phyloP scores from a whole-genome alignment of 2,113 vertebrate species.

The Rhizomys pruinosus region DNA sequence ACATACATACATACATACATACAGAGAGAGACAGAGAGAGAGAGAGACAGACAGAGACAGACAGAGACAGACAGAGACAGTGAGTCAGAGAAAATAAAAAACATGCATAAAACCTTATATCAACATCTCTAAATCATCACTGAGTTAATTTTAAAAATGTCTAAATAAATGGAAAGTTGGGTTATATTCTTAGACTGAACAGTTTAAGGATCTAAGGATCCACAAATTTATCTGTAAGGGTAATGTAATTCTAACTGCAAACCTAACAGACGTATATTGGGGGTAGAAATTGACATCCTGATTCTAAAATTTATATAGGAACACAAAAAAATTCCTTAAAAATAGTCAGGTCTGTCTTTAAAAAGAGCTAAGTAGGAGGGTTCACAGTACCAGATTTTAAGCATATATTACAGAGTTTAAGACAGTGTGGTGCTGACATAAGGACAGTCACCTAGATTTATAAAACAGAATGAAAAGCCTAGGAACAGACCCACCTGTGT shows the following conservation, averaged over 20 bases:
- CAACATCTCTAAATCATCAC: background rate
- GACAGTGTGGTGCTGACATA: background rate
- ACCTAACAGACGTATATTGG: background rate
- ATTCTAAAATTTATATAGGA: slow-evolving; percentile 63
- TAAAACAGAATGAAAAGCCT: background rate
- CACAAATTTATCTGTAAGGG: background rate
- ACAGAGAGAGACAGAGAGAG: too few species aligned
- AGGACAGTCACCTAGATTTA: background rate
- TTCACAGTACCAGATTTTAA: slow-evolving; percentile 46
- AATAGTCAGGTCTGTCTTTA: slow-evolving; percentile 66
- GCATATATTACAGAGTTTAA: slow-evolving; percentile 57
- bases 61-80: too few species aligned
- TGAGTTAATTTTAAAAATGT: background rate
- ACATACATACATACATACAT: background rate
- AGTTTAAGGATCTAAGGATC: background rate
- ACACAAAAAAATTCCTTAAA: slow-evolving; percentile 43
- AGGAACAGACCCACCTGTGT: background rate
- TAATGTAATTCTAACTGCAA: background rate
- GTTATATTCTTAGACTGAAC: background rate
- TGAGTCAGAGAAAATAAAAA: too few species aligned
- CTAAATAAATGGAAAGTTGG: slow-evolving; percentile 14
- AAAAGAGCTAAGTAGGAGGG: slow-evolving; percentile 68
- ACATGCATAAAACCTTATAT: background rate
- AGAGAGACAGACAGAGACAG: too few species aligned
- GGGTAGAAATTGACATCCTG: slow-evolving; percentile 48